Percentiles rank a stretch among this genome's conserved stretches.
Conservation (phyloP, 2,888 invertebrate genomes). For the Onchidella celtica region DNA sequence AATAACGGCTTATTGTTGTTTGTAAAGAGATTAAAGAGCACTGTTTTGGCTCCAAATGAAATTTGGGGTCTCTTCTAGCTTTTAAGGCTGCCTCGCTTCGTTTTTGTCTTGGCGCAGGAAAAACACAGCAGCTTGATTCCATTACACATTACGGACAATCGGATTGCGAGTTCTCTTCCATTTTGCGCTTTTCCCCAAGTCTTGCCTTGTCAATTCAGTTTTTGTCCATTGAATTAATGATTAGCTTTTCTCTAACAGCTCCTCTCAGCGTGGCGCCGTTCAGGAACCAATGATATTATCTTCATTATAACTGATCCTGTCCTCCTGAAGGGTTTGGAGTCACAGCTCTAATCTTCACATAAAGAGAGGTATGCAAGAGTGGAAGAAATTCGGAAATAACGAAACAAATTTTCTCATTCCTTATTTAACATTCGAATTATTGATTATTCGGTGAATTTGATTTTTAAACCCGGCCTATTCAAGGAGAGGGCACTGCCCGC, state of each 20-base stretch:
- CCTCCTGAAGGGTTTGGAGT: no score
- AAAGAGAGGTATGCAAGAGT: no score
- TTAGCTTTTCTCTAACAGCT: conserved; percentile 29
- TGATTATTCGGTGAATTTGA: no score
- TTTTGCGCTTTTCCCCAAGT: conserved; percentile 18
- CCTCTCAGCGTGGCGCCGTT: conserved; percentile 1
- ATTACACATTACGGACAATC: conserved; percentile 45
- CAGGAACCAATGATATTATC: conserved; percentile 30
- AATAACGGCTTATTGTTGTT: conserved; percentile 53
- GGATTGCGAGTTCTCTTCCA: conserved; percentile 28
- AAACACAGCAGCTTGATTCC: conserved; percentile 32
- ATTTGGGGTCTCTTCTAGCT: conserved; percentile 45
- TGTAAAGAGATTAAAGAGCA: conserved; percentile 48
- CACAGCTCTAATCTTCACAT: no score
- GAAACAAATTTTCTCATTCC: no score
- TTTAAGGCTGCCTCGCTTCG: conserved; percentile 38
- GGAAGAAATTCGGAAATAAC: no score
- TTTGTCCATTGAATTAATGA: conserved; percentile 44
- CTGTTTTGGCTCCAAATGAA: conserved; percentile 48
- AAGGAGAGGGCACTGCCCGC: no score
- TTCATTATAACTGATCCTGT: conserved; percentile 11
- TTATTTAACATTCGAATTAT: no score
- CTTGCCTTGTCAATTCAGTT: conserved; percentile 33
- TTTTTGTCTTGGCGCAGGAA: conserved; percentile 26
- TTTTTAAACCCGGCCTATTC: no score